phyloP scores from a whole-genome alignment of 2,113 vertebrate species.

The Ardeotis arabs region DNA sequence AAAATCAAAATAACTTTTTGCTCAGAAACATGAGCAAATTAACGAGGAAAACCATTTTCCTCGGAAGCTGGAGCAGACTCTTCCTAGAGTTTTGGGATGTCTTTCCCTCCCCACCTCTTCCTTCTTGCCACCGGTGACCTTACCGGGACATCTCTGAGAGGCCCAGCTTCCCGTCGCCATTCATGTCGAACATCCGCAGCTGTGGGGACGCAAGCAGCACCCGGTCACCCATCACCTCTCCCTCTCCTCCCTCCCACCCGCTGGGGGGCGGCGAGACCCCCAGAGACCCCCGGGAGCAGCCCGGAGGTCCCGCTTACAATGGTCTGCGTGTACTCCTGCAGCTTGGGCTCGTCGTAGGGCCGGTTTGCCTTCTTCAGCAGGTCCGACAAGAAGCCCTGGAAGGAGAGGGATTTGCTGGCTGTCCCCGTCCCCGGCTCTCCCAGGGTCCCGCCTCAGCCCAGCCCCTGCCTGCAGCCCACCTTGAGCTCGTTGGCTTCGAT shows the following conservation, averaged over 20 bases:
- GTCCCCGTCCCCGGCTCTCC: rapidly evolving
- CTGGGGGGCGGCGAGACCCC: neutral
- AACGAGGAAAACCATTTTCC: neutral
- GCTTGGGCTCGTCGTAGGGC: slow-evolving; percentile 91
- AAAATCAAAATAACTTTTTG: neutral
- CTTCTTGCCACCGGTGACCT: rapidly evolving
- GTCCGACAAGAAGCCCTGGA: slow-evolving; percentile 92
- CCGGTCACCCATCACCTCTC: neutral
- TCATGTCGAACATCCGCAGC: slow-evolving; percentile 94
- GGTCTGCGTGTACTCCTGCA: slow-evolving; percentile 94
- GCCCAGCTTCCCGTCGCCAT: slow-evolving; percentile 92
- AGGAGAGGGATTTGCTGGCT: neutral
- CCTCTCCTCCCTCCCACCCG: neutral
- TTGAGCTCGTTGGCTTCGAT: slow-evolving; percentile 97
- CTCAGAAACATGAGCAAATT: neutral
- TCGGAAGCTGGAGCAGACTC: neutral
- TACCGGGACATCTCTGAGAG: slow-evolving; percentile 97
- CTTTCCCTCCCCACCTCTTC: neutral
- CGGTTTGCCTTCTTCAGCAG: slow-evolving; percentile 94
- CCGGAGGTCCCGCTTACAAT: slow-evolving; percentile 80
- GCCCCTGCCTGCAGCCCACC: slow-evolving; percentile 71
- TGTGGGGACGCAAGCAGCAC: slow-evolving; percentile 63
- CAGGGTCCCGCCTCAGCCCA: neutral
- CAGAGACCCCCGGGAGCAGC: rapidly evolving
- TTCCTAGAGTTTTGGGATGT: neutral